Evolutionary conservation across 2,113 vertebrate genomes (phyloP), one percentile per base, ranked within the genome.

Genomic region (Saimiri boliviensis): DNA sequence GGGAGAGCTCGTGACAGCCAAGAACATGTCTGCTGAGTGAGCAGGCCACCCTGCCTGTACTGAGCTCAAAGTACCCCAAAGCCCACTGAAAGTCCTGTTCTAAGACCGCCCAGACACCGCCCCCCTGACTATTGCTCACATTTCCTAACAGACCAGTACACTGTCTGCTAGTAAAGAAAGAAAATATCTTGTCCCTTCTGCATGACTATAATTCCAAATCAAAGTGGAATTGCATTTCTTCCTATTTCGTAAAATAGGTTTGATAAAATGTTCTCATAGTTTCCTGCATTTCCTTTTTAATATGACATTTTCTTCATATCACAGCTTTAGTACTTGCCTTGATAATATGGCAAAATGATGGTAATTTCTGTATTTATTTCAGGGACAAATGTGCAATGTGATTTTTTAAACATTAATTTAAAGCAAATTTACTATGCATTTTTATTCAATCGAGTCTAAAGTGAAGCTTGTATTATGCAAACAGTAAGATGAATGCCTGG

Each of bases 381-480:
- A 94, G 70, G 70, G 40, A 91, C 49, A 73, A 92, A 88, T 73
- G 16, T 79, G 49, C 52, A 97, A 89, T 77, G 71, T 89, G 49
- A 85, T 52, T 94, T 93, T 97, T 89, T n/a, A 68, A 96, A 93
- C 54, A 82, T 82, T 93, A 97, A 93, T 47, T 81, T 93, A 93
- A 96, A 93, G 68, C 45, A 97, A 87, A 89, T 83, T 87, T 85
- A 74, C 49, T 95, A n/a, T n/a, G 77, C 37, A 91, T 74, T 95
- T 93, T 54, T 47, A 93, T 82, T 96, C 89, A 58, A 94, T 93
- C 70, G 83, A 96, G 63, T 94, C 88, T 85, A 91, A 97, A 97
- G 93, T 79, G 88, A 84, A 92, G 79, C 17, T 21, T 68, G 25
- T 63, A 95, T 81, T 79, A 93, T 6, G 52, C 19, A 97, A 91